Percentiles rank a stretch among this genome's conserved stretches.
Conservation (phyloP, 1,140 invertebrate species). For the Coenobita brevimanus region DNA sequence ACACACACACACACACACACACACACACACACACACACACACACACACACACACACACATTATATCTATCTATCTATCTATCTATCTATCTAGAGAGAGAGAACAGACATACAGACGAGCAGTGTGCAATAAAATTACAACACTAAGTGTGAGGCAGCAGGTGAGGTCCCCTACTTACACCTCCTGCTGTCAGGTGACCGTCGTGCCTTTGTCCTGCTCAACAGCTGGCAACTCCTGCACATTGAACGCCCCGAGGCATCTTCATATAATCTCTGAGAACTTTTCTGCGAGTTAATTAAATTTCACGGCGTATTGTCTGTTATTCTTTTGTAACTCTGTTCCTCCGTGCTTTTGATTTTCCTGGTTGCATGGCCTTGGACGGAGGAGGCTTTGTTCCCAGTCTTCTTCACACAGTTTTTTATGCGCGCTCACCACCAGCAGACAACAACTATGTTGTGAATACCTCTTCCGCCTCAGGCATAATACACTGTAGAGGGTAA, state of each 20-base stretch:
- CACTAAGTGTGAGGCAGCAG: too few relatives aligned
- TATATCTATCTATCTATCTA: too few relatives aligned
- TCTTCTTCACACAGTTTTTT: background rate
- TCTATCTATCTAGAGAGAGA: too few relatives aligned
- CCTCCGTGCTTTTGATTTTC: background rate
- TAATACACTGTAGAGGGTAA: too few relatives aligned
- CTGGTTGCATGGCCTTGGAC: background rate
- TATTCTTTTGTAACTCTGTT: background rate
- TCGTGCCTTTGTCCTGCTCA: too few relatives aligned
- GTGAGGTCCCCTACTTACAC: background rate
- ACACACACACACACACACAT: background rate
- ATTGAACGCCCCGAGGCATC: background rate
- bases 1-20: slow-evolving; percentile 19
- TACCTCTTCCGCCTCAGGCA: too few relatives aligned
- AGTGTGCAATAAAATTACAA: background rate
- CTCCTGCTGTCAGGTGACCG: background rate
- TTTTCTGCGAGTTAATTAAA: slow-evolving; percentile 23
- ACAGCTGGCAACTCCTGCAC: background rate
- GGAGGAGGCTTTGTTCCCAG: background rate
- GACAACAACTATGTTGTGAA: background rate
- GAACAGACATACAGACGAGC: background rate
- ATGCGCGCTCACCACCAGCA: background rate
- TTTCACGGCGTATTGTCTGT: slow-evolving; percentile 10
- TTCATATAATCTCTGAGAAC: slow-evolving; percentile 5
- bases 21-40: background rate